A percentile compares a stretch with the other conserved stretches of the same genome.
Evolutionary conservation across 2,888 invertebrate species (phyloP).

Genomic region (Bugula neritina): DNA sequence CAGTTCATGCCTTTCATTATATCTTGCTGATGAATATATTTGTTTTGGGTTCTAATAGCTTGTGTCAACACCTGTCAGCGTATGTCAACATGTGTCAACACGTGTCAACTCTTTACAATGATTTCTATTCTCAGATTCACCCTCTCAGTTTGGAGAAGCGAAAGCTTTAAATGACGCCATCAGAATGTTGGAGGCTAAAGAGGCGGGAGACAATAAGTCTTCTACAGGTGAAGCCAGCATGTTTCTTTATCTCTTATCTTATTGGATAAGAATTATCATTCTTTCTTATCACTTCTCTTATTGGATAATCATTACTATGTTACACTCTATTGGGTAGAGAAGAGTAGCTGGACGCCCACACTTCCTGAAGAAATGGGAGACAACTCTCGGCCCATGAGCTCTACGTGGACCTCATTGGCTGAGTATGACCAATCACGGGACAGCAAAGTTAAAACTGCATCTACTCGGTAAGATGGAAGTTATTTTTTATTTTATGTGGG

Average conservation of each 20-base stretch:
- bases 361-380: slow-evolving; percentile 18
- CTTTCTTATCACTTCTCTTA: background rate
- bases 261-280: too few species aligned
- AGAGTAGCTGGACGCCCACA: slow-evolving; percentile 15
- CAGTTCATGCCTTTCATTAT: too few species aligned
- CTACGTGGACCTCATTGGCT: slow-evolving; percentile 17
- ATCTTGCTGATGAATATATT: too few species aligned
- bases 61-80: too few species aligned
- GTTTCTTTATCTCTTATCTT: too few species aligned
- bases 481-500: too few species aligned
- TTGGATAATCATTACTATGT: background rate
- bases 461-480: slow-evolving; percentile 4
- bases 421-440: background rate
- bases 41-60: too few species aligned
- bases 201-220: slow-evolving; percentile 13
- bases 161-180: slow-evolving; percentile 20
- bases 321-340: slow-evolving; percentile 8
- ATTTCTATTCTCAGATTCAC: slow-evolving; percentile 12
- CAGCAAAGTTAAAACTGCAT: background rate
- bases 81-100: too few species aligned
- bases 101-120: too few species aligned
- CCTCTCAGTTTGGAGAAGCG: slow-evolving; percentile 22
- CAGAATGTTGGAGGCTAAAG: slow-evolving; percentile 7
- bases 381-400: slow-evolving; percentile 17
- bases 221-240: background rate